phyloP scores from a whole-genome alignment of 2,113 vertebrate genomes.

The Colistium nudipinnis region DNA sequence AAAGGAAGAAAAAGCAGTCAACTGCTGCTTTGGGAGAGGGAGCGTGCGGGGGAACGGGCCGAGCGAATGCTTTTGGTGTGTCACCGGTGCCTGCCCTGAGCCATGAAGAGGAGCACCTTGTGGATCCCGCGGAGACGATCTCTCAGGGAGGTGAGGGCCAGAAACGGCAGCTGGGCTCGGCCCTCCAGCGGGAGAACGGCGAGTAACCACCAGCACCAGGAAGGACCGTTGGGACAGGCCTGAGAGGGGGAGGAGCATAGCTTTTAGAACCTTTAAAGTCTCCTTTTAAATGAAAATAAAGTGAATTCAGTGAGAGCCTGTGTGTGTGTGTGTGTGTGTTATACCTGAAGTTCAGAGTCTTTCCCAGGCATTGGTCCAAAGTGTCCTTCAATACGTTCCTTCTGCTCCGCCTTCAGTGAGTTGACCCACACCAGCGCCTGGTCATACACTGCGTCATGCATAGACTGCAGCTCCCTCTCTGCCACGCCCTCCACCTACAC shows the following conservation, averaged over 20 bases:
- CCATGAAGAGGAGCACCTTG: slow-evolving; percentile 88
- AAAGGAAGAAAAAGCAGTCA: slow-evolving; percentile 39
- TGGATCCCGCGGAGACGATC: slow-evolving; percentile 88
- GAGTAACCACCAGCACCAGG: slow-evolving; percentile 94
- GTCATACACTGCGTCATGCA: slow-evolving; percentile 89
- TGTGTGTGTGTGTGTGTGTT: background rate
- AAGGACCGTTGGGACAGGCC: slow-evolving; percentile 88
- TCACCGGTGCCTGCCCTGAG: slow-evolving; percentile 85
- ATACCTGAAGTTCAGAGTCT: slow-evolving; percentile 88
- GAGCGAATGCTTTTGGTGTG: background rate
- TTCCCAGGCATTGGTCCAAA: slow-evolving; percentile 92
- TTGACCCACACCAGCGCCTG: slow-evolving; percentile 91
- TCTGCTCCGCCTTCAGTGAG: slow-evolving; percentile 89
- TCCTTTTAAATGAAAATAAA: too few species aligned
- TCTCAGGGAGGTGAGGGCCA: slow-evolving; percentile 89
- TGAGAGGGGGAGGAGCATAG: slow-evolving; percentile 49
- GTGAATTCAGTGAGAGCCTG: background rate
- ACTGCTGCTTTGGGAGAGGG: slow-evolving; percentile 31
- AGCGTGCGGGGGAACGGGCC: background rate
- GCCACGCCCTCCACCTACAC: slow-evolving; percentile 87
- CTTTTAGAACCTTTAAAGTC: too few species aligned
- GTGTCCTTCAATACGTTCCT: slow-evolving; percentile 90
- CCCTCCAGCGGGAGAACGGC: slow-evolving; percentile 89
- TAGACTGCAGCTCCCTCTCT: slow-evolving; percentile 84
- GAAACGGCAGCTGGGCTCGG: slow-evolving; percentile 89